These are phyloP conservation scores for Enteromius trimaculatus DNA, from an alignment of 2,797 vertebrate species.

Conservation along the genomic window DNA sequence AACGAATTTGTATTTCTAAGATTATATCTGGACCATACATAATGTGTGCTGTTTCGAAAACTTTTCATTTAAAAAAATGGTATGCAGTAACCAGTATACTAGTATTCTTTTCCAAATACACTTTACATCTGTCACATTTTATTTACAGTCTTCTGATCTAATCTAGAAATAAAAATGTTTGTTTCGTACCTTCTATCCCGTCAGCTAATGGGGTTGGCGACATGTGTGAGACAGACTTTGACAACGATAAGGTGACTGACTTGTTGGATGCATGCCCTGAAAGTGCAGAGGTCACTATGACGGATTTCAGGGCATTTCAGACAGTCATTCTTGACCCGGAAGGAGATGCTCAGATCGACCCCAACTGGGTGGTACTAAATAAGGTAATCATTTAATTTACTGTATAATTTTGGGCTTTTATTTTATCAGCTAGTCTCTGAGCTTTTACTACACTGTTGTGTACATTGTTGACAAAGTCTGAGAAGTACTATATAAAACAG, in stretches of 20 bases:
- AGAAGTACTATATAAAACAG: neutral
- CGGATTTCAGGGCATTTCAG: constrained; percentile 94
- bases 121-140: neutral
- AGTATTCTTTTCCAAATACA: constrained; percentile 3
- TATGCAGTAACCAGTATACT: neutral
- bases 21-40: neutral
- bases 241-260: constrained; percentile 89
- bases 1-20: neutral
- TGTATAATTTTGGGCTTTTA: neutral
- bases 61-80: too few relatives aligned
- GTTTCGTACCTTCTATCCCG: neutral
- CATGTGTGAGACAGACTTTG: constrained; percentile 91
- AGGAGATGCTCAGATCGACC: constrained; percentile 94
- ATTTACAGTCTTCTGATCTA: neutral
- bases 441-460: neutral
- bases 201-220: constrained; percentile 89
- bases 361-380: constrained; percentile 97
- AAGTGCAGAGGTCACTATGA: constrained; percentile 92
- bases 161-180: neutral
- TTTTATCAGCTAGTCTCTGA: neutral
- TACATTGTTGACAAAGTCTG: neutral
- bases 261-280: constrained; percentile 88
- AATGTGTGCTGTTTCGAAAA: neutral
- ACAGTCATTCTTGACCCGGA: constrained; percentile 93
- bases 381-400: constrained; percentile 77